Conservation (phyloP, 2,888 invertebrate species). For the Ctena decussata region DNA sequence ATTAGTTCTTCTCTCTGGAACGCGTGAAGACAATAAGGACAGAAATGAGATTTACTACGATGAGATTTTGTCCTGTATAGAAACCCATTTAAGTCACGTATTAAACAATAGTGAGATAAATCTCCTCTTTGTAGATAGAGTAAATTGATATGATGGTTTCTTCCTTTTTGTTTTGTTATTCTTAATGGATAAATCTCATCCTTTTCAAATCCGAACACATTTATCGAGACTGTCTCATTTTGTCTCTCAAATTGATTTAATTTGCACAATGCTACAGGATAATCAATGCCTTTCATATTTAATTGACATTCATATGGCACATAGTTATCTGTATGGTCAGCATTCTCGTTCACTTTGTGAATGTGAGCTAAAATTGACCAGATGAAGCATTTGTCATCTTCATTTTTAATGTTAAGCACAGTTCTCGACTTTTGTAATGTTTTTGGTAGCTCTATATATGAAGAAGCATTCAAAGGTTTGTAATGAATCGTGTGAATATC, state of each 20-base stretch:
- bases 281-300: slow-evolving; percentile 31
- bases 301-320: slow-evolving; percentile 13
- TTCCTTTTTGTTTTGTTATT: slow-evolving; percentile 33
- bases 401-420: slow-evolving; percentile 37
- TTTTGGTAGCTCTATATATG: slow-evolving; percentile 30
- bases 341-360: slow-evolving; percentile 10
- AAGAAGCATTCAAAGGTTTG: slow-evolving; percentile 34
- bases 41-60: slow-evolving; percentile 21
- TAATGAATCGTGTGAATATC: slow-evolving; percentile 46
- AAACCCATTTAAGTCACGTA: slow-evolving; percentile 55
- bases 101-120: slow-evolving; percentile 54
- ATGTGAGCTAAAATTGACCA: slow-evolving; percentile 19
- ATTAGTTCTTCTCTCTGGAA: slow-evolving; percentile 27
- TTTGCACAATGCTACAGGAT: slow-evolving; percentile 19
- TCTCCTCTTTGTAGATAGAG: slow-evolving; percentile 38
- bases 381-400: slow-evolving; percentile 44
- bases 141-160: slow-evolving; percentile 58
- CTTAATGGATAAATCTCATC: slow-evolving; percentile 46
- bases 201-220: slow-evolving; percentile 59
- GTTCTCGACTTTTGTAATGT: slow-evolving; percentile 14
- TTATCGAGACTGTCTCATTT: slow-evolving; percentile 49
- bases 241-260: slow-evolving; percentile 48
- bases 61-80: slow-evolving; percentile 35
- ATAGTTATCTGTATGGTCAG: slow-evolving; percentile 20
- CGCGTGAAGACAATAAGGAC: slow-evolving; percentile 56